Conservation (phyloP, 2,888 invertebrate species). For the Harpalus rubripes region DNA sequence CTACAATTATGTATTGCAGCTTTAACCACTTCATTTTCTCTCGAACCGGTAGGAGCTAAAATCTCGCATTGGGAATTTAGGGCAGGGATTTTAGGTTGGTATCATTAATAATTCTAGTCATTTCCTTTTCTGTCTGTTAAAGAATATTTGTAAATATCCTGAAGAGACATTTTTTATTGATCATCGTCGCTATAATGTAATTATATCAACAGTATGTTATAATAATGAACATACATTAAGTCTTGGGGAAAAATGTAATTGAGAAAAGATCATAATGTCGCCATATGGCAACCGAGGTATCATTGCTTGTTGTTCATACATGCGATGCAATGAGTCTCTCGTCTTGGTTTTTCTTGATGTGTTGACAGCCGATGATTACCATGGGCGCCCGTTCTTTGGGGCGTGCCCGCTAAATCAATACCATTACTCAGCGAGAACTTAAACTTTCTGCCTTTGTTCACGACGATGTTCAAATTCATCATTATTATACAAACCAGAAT, state of each 20-base stretch:
- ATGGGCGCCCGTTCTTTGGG: slow-evolving; percentile 65
- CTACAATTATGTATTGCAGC: too few relatives aligned
- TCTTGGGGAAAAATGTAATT: slow-evolving; percentile 16
- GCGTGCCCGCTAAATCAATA: slow-evolving; percentile 67
- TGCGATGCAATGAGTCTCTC: not conserved
- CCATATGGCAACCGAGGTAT: not conserved
- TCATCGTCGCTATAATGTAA: too few relatives aligned
- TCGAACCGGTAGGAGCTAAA: too few relatives aligned
- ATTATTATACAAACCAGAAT: slow-evolving; percentile 65
- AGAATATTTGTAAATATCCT: too few relatives aligned
- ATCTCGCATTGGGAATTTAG: too few relatives aligned
- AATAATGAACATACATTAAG: not conserved
- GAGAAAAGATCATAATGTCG: not conserved
- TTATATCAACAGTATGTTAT: not conserved
- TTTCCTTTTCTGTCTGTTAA: too few relatives aligned
- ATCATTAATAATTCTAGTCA: too few relatives aligned
- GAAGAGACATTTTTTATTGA: too few relatives aligned
- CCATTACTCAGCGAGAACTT: slow-evolving; percentile 66
- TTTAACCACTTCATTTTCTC: too few relatives aligned
- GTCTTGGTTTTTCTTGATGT: slow-evolving; percentile 47
- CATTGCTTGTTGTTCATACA: not conserved
- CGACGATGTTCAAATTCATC: slow-evolving; percentile 62
- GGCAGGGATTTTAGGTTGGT: too few relatives aligned
- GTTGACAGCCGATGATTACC: slow-evolving; percentile 67
- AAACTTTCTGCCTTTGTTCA: slow-evolving; percentile 63